Evolutionary conservation across 2,888 invertebrate genomes (phyloP), one percentile per base, ranked within the genome.

Genomic region (Gastrophysa polygoni): DNA sequence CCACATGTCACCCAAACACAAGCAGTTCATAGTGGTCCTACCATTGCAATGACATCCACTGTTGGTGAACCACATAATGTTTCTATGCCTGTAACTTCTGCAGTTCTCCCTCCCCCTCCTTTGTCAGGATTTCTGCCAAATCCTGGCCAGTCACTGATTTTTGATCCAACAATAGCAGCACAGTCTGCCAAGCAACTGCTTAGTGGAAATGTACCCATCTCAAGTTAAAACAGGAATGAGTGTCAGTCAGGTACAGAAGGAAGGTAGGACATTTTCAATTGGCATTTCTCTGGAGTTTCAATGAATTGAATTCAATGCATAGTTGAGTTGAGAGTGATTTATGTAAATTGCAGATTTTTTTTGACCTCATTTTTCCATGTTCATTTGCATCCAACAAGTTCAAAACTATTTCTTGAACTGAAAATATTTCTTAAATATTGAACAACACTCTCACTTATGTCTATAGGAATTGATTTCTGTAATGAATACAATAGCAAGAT

Each of bases 111-210:
- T 32, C 60, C 68, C n/a, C 66, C 68, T 8, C 64, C 68, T 20
- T 52, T 64, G 16, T 66, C 69, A 21, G 62, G 58, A 21, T 69
- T 65, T 63, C 71, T 62, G 54, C 51, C 68, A 28, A 43, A 54
- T 51, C 56, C 57, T 52, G 57, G 70, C 16, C 74, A 73, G 59
- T 70, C 74, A 0, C 64, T 80, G 20, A 73, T 81, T 61, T 81
- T 77, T 68, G 81, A 82, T 71, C 81, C 81, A 1, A 78, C 79
- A 29, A 78, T 82, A 59, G 82, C 82, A 4, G 81, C 81, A 3
- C 74, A 76, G 63, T 81, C 81, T 4, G 82, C 82, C 2, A 80
- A 81, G 63, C 79, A 81, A 61, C 70, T 82, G 50, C 69, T 81
- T 32, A 78, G 78, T 63, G 77, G 76, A n/a, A 73, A 70, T 55